Conservation (phyloP, 2,888 invertebrate species). For the Conops quadrifasciatus region DNA sequence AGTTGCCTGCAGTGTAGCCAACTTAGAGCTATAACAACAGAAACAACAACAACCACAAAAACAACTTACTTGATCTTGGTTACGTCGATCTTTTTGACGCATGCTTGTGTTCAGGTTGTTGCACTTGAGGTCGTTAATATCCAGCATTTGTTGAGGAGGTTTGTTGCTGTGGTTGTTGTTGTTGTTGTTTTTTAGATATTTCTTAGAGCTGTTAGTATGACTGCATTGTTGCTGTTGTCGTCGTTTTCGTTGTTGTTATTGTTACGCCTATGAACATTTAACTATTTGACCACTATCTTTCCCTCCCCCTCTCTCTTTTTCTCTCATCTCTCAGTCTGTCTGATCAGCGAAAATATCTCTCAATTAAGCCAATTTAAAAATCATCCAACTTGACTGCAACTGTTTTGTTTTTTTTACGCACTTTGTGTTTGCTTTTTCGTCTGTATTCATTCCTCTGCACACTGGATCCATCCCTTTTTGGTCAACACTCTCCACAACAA, state of each 20-base stretch:
- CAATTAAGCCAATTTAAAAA: conserved; percentile 32
- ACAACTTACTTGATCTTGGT: conserved; percentile 13
- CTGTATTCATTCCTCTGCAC: neutral
- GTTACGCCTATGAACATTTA: neutral
- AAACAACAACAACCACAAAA: conserved; percentile 8
- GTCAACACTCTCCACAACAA: neutral
- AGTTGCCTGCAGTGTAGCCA: neutral
- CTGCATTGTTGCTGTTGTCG: neutral
- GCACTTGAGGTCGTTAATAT: conserved; percentile 59
- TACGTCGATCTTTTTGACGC: conserved; percentile 12
- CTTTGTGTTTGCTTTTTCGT: neutral
- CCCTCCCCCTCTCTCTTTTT: neutral
- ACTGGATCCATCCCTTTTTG: neutral
- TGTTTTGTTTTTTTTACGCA: conserved; percentile 9
- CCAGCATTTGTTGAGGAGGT: conserved; percentile 34
- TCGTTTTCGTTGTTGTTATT: neutral
- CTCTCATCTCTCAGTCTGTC: neutral
- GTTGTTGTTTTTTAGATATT: neutral
- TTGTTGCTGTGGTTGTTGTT: neutral
- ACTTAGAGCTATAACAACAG: neutral
- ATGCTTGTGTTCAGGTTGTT: conserved; percentile 51
- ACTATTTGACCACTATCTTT: conserved; percentile 15
- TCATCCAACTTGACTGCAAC: conserved; percentile 10
- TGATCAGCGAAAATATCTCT: conserved; percentile 3
- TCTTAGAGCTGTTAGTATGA: no score